These are phyloP conservation scores for Rhopalosiphum padi DNA, from an alignment of 1,140 invertebrate species.

Conservation along the genomic window DNA sequence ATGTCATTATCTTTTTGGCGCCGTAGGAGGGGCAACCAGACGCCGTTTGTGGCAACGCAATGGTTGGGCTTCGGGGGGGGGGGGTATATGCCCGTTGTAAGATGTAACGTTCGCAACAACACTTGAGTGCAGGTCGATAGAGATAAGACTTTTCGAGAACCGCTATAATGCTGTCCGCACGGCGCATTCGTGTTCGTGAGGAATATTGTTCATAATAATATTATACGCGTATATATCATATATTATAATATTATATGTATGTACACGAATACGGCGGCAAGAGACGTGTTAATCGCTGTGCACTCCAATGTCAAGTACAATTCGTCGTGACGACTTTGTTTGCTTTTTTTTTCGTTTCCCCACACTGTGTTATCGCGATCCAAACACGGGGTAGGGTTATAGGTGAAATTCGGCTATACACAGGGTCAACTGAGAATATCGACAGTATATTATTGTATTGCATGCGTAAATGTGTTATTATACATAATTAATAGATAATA, in stretches of 20 bases:
- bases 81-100: neutral
- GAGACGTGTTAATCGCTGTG: neutral
- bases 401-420: neutral
- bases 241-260: neutral
- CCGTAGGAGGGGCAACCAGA: neutral
- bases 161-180: neutral
- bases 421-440: neutral
- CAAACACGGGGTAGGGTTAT: neutral
- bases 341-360: neutral
- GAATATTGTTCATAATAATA: neutral
- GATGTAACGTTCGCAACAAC: neutral
- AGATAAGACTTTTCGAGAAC: constrained; percentile 30
- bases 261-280: neutral
- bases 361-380: neutral
- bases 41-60: neutral
- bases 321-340: neutral
- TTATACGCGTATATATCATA: neutral
- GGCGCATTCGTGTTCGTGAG: neutral
- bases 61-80: too few relatives aligned
- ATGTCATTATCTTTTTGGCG: constrained; percentile 33
- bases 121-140: constrained; percentile 23
- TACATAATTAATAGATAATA: too few relatives aligned
- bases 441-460: neutral
- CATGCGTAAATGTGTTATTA: neutral
- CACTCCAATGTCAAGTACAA: constrained; percentile 42